phyloP scores from a whole-genome alignment of 1,140 invertebrate genomes.

The Cherax destructor region DNA sequence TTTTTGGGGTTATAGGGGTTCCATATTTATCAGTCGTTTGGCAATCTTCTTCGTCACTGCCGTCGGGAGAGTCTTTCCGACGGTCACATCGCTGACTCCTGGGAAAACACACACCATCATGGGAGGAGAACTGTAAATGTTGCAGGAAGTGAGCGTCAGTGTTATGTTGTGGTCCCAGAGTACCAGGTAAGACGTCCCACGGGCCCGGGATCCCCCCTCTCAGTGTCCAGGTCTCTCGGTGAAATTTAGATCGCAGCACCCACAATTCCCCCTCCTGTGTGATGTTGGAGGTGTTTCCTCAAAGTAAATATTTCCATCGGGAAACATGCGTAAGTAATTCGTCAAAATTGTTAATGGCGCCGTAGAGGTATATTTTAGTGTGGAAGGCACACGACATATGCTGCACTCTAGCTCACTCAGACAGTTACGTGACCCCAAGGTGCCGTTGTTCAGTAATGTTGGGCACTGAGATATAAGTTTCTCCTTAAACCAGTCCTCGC shows the following conservation, averaged over 20 bases:
- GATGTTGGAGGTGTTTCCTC: slow-evolving; percentile 31
- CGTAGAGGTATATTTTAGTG: slow-evolving; percentile 24
- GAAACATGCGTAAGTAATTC: slow-evolving; percentile 2
- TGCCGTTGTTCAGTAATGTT: not conserved
- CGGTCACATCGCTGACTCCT: slow-evolving; percentile 39
- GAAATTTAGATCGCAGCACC: slow-evolving; percentile 17
- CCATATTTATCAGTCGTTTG: not conserved
- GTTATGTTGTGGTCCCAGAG: not conserved
- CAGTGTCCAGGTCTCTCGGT: not conserved
- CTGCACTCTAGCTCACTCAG: slow-evolving; percentile 36
- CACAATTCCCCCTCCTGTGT: not conserved
- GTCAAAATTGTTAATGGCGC: slow-evolving; percentile 22
- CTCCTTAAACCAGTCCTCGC: not conserved
- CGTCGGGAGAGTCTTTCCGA: slow-evolving; percentile 4
- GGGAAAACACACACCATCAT: slow-evolving; percentile 43
- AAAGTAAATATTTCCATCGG: slow-evolving; percentile 18
- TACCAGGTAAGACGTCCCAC: slow-evolving; percentile 21
- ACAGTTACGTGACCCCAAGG: slow-evolving; percentile 1
- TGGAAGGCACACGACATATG: slow-evolving; percentile 9
- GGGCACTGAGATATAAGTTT: not conserved
- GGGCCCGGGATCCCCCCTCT: not conserved
- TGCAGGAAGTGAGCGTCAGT: slow-evolving; percentile 29
- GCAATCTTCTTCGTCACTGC: slow-evolving; percentile 25
- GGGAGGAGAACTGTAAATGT: slow-evolving; percentile 45
- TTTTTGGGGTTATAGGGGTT: not conserved